A percentile compares a stretch with the other conserved stretches of the same genome.
Evolutionary conservation across 64 coral and sea anemone species (phyloP).

Genomic region (Porites australiensis): DNA sequence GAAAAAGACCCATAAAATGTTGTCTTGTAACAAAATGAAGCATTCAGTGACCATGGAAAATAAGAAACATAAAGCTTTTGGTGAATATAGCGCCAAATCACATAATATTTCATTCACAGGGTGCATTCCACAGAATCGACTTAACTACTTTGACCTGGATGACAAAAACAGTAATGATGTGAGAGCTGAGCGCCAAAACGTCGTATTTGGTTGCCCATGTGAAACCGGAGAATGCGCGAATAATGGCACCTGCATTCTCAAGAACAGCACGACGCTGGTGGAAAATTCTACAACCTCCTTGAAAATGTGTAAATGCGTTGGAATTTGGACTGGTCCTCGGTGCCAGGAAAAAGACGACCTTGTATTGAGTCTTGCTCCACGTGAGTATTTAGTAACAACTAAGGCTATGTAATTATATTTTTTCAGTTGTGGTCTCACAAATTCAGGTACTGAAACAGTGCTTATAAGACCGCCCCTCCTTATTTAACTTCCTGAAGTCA

Average conservation of each 20-base stretch:
- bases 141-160: slow-evolving; percentile 44
- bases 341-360: not conserved
- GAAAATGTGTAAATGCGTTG: slow-evolving; percentile 33
- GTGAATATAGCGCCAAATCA: too few relatives aligned
- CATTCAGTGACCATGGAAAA: too few relatives aligned
- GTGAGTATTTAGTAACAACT: not conserved
- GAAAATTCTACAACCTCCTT: slow-evolving; percentile 3
- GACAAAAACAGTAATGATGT: not conserved
- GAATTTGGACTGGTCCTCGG: slow-evolving; percentile 9
- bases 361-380: not conserved
- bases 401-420: not conserved
- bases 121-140: slow-evolving; percentile 56
- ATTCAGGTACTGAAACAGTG: too few relatives aligned
- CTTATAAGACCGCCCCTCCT: too few relatives aligned
- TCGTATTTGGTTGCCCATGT: slow-evolving; percentile 63
- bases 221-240: slow-evolving; percentile 53
- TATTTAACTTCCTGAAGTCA: too few relatives aligned
- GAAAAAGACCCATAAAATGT: too few relatives aligned
- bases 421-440: too few relatives aligned
- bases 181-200: slow-evolving; percentile 22
- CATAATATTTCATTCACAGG: slow-evolving; percentile 7
- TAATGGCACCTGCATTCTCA: slow-evolving; percentile 39
- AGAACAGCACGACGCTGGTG: slow-evolving; percentile 22
- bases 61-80: too few relatives aligned
- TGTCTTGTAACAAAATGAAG: too few relatives aligned